Base-by-base conservation (phyloP, 2,888 invertebrate genomes). In the Callimorpha dominula region DNA sequence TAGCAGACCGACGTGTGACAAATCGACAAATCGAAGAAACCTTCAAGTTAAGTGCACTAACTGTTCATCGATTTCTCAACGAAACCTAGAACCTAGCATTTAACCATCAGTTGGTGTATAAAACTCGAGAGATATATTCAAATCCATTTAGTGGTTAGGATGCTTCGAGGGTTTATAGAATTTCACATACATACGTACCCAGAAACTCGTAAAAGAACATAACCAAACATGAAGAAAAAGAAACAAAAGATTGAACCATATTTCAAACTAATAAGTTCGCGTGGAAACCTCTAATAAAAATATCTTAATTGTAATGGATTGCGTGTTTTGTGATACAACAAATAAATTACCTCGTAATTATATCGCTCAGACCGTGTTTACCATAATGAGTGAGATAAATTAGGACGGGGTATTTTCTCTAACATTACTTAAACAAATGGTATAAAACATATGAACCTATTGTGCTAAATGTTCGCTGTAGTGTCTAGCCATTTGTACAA, bases 291-390 rank as follows among this genome's bases (percentile, higher is more conserved):
- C 86, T 89, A 93, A 94, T 95, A 93, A 94, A 92, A 92, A 93
- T 92, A 92, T 93, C 92, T 91, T 91, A 94, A 94, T 93, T 93
- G 91, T 91, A 85, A 90, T 86, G 83, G 90, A 88, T 89, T 88
- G 89, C 92, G 89, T 94, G 94, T 95, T 93, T 89, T 92, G 87
- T 93, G 94, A 93, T 94, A 94, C 87, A 85, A 83, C 86, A 88
- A 87, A 92, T 93, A 93, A 94, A 92, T 93, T 91, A 91, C 87
- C 80, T 81, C 81, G 89, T 92, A 91, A 93, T 93, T 94, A 90
- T 94, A 93, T 92, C 90, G 92, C 89, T 87, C 84, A 86, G 87
- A 81, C 87, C 81, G 86, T 94, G 94, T 94, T 94, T 91, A 94
- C 91, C 88, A 90, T 93, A 95, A 94, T 92, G 90, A 93, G 89